Evolutionary conservation across 23 tunicate genomes (phyloP), one percentile per base, ranked within the genome.

Genomic region (Botrylloides violaceus): DNA sequence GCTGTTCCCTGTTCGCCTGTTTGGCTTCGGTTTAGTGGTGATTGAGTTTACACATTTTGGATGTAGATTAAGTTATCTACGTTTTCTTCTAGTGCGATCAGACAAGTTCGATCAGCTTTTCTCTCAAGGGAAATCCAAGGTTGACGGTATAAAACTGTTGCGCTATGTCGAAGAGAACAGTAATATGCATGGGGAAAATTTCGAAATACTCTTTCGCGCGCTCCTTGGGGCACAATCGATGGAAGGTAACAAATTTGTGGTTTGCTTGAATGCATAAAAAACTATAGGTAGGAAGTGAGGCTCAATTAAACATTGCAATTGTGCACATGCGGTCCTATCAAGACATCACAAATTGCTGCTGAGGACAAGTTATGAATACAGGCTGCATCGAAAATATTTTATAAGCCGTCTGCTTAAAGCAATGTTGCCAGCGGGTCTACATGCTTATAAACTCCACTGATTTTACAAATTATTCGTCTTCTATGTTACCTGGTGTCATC

Each of bases 181-280:
- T 19, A 68, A 68, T 9, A 6, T 68, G 4, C 36, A 0, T 19
- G 58, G 74, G 26, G 49, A 39, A 21, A 43, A 68, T 22, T 68
- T 68, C 74, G 74, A 68, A 37, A 36, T 5, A 6, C 56, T 68
- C 27, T 68, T 68, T 43, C 20, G n/a, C 0, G 47, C 21, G 22
- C 36, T 68, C 32, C 29, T 68, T 23, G 74, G 74, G 0, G 74
- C 56, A 0, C 25, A 1, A 37, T 19, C 58, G 7, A 19, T 43
- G 30, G 74, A 38, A 37, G 74, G 74, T 68, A n/a, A 60, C n/a
- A 29, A 60, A 60, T 28, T 18, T n/a, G n/a, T n/a, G n/a, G n/a
- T n/a, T n/a, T n/a, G n/a, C n/a, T n/a, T n/a, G n/a, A n/a, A n/a
- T n/a, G n/a, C n/a, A n/a, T n/a, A n/a, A n/a, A n/a, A n/a, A n/a